These are phyloP conservation scores for Crossaster papposus DNA, from an alignment of 53 echinoderm and acorn worm species.

Conservation along the genomic window DNA sequence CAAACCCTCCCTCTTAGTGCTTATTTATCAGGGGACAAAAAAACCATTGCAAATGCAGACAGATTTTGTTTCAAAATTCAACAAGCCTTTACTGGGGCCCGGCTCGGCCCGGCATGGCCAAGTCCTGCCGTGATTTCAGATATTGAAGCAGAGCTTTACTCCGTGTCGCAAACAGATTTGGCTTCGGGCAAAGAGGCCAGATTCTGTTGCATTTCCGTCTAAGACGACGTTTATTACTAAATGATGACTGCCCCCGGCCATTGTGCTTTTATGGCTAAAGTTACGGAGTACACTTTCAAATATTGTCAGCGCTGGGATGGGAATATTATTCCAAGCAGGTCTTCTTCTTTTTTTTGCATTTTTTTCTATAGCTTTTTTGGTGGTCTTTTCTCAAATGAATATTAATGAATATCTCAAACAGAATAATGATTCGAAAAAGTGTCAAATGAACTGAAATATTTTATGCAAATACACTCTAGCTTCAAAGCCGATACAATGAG, in stretches of 20 bases:
- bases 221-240: conserved; percentile 63
- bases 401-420: not conserved
- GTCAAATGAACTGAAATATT: not conserved
- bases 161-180: conserved; percentile 59
- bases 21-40: conserved; percentile 5
- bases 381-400: not conserved
- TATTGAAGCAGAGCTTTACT: conserved; percentile 32
- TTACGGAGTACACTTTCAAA: conserved; percentile 59
- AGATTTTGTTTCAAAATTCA: conserved; percentile 29
- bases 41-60: conserved; percentile 15
- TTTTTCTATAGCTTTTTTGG: not conserved
- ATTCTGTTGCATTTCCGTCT: conserved; percentile 60
- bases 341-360: not conserved
- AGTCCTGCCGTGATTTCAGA: conserved; percentile 41
- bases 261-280: conserved; percentile 60
- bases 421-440: not conserved
- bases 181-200: conserved; percentile 25
- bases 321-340: conserved; percentile 55
- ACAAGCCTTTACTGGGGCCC: conserved; percentile 4
- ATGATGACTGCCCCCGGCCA: conserved; percentile 55
- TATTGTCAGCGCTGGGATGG: conserved; percentile 35
- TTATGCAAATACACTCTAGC: not conserved
- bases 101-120: not conserved
- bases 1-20: conserved; percentile 1
- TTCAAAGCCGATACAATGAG: not conserved